These are phyloP conservation scores for Campaea margaritaria DNA, from an alignment of 2,888 invertebrate genomes.

Conservation along the genomic window DNA sequence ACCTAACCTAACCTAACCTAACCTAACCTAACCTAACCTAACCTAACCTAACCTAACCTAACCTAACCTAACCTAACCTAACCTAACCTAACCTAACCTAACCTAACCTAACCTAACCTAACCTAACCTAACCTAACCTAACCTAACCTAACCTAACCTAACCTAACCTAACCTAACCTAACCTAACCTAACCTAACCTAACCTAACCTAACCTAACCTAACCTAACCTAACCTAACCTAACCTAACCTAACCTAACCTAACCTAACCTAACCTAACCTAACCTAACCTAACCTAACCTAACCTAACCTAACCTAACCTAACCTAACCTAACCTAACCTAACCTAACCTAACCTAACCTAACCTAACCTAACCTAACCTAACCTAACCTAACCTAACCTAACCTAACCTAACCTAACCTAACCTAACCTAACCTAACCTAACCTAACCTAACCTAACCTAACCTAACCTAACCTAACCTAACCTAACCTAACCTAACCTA, in stretches of 20 bases:
- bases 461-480: too few species aligned
- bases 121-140: constrained; percentile 39
- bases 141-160: constrained; percentile 37
- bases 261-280: constrained; percentile 33
- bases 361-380: constrained; percentile 29
- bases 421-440: too few species aligned
- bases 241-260: constrained; percentile 32
- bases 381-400: constrained; percentile 36
- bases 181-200: constrained; percentile 41
- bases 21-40: constrained; percentile 11
- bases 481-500: too few species aligned
- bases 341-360: constrained; percentile 37
- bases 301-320: constrained; percentile 33
- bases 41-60: constrained; percentile 11
- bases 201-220: constrained; percentile 33
- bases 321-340: constrained; percentile 36
- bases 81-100: constrained; percentile 30
- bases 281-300: constrained; percentile 33
- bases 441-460: too few species aligned
- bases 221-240: constrained; percentile 30
- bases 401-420: too few species aligned
- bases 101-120: constrained; percentile 38
- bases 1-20: constrained; percentile 2
- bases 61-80: constrained; percentile 40
- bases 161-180: constrained; percentile 38